phyloP scores from a whole-genome alignment of 2,888 invertebrate genomes.

The Orthosia gracilis region DNA sequence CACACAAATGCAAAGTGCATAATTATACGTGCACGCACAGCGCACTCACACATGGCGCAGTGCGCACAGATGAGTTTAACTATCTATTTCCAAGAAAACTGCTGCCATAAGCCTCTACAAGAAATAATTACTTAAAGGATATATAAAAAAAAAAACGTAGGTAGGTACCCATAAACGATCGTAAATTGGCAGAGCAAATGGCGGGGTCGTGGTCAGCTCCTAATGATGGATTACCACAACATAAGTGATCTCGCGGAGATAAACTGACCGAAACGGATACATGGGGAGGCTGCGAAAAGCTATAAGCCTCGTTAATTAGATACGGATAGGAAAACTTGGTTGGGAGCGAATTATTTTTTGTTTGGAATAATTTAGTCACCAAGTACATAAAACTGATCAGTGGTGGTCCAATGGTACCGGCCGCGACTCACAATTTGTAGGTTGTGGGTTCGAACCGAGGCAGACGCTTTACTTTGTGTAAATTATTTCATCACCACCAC shows the following conservation, averaged over 20 bases:
- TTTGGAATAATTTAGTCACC: background rate
- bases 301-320: constrained; percentile 43
- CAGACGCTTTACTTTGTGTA: too few species aligned
- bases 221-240: constrained; percentile 55
- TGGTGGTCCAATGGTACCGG: too few species aligned
- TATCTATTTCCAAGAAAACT: too few species aligned
- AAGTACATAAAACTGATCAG: background rate
- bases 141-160: constrained; percentile 15
- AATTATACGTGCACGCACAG: too few species aligned
- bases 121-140: background rate
- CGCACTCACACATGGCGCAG: too few species aligned
- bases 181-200: constrained; percentile 42
- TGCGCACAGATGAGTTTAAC: too few species aligned
- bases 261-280: constrained; percentile 37
- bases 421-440: too few species aligned
- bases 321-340: background rate
- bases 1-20: too few species aligned
- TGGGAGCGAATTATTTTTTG: background rate
- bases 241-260: constrained; percentile 42
- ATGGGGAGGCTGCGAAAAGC: constrained; percentile 22
- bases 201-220: constrained; percentile 26
- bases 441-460: too few species aligned
- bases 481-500: too few species aligned
- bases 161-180: constrained; percentile 18
- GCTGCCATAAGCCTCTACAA: background rate